These are phyloP conservation scores for Amia ocellicauda DNA, from an alignment of 2,113 vertebrate species.

Conservation along the genomic window DNA sequence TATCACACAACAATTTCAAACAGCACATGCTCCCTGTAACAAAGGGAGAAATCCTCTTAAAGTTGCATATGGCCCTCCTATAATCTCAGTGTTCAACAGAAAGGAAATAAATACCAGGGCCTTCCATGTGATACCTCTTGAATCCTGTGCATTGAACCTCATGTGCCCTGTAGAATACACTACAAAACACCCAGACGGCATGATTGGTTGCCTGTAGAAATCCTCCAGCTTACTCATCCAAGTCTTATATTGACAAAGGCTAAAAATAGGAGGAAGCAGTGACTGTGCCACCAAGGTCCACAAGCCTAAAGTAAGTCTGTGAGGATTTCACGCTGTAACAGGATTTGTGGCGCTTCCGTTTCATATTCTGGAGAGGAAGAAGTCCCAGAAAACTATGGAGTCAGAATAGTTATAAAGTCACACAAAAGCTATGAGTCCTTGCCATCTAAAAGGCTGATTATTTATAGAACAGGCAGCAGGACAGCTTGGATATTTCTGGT, in stretches of 20 bases:
- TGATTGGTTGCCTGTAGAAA: too few species aligned
- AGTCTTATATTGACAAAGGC: background rate
- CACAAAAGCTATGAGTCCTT: too few species aligned
- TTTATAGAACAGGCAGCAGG: too few species aligned
- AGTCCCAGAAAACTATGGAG: too few species aligned
- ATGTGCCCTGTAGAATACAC: background rate
- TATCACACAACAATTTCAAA: background rate
- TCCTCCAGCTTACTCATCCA: too few species aligned
- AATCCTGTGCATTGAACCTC: background rate
- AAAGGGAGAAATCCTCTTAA: background rate
- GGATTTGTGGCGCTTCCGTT: too few species aligned
- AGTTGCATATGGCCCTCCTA: background rate
- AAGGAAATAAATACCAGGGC: background rate
- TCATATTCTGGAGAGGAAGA: too few species aligned
- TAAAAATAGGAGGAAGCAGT: constrained; percentile 2
- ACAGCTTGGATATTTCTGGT: too few species aligned
- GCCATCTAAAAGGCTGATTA: too few species aligned
- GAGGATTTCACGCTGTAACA: background rate
- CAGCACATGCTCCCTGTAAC: background rate
- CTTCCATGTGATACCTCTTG: background rate
- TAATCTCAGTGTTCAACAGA: background rate
- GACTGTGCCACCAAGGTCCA: background rate
- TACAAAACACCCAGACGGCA: too few species aligned
- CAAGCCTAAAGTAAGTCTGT: background rate
- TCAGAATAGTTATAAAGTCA: too few species aligned